These are phyloP conservation scores for Mallateleia sp. DNA, from an alignment of 2,888 invertebrate species.

Conservation along the genomic window DNA sequence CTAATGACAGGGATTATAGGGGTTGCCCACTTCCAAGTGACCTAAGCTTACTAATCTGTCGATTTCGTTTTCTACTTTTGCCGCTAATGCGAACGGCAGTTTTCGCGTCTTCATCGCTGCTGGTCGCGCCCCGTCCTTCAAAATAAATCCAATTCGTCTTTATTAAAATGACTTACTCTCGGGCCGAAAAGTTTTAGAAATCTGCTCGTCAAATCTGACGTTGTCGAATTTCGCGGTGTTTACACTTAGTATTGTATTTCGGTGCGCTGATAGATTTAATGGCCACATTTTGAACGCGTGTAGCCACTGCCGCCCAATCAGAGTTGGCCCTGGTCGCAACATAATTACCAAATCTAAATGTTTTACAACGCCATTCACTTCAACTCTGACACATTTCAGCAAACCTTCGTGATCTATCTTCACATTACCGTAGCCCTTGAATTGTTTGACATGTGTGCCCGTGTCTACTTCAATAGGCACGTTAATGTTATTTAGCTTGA, in stretches of 20 bases:
- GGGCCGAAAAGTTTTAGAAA: not conserved
- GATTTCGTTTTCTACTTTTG: not conserved
- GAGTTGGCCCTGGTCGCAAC: conserved; percentile 76
- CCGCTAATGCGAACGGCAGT: not conserved
- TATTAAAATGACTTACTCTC: not conserved
- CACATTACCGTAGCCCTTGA: conserved; percentile 72
- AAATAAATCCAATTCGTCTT: not conserved
- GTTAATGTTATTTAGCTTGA: conserved; percentile 56
- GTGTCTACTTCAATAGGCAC: conserved; percentile 78
- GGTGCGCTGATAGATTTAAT: conserved; percentile 17
- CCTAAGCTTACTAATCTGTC: not conserved
- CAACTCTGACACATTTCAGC: conserved; percentile 70
- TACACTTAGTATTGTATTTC: not conserved
- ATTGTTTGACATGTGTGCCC: conserved; percentile 72
- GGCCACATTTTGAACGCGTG: conserved; percentile 77
- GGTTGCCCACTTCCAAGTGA: conserved; percentile 80
- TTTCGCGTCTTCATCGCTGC: not conserved
- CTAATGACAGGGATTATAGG: conserved; percentile 87
- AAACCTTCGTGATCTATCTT: conserved; percentile 54
- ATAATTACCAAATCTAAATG: conserved; percentile 62
- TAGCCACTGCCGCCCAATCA: conserved; percentile 82
- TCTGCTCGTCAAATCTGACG: conserved; percentile 29
- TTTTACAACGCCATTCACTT: conserved; percentile 48
- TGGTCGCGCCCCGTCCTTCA: not conserved
- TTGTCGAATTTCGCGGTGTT: conserved; percentile 1